A percentile compares a stretch with the other conserved stretches of the same genome.
These are phyloP conservation scores for Saccopteryx bilineata DNA, from an alignment of 2,113 vertebrate species.

Conservation along the genomic window DNA sequence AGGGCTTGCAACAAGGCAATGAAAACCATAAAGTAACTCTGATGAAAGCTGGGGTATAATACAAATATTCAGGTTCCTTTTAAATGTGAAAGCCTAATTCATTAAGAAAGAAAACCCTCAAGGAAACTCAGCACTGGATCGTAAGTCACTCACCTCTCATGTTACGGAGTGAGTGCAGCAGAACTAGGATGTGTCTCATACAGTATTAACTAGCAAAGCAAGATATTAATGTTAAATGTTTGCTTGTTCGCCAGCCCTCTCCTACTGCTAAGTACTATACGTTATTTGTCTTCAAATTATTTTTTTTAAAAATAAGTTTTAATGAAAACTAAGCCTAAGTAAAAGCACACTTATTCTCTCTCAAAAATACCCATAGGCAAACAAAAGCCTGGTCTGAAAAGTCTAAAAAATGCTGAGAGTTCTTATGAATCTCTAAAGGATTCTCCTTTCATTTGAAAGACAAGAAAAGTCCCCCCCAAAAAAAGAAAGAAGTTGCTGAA, in stretches of 20 bases:
- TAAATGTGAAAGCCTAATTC: slow-evolving; percentile 40
- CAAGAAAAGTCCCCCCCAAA: slow-evolving; percentile 15
- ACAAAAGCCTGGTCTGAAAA: neutral
- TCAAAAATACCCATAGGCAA: neutral
- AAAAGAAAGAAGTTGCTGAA: neutral
- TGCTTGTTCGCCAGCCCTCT: neutral
- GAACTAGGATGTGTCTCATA: neutral
- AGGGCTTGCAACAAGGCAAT: neutral
- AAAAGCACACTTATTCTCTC: slow-evolving; percentile 29
- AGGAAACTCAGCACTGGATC: neutral
- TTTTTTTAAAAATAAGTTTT: slow-evolving; percentile 50
- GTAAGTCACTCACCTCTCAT: neutral
- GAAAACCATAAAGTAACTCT: slow-evolving; percentile 38
- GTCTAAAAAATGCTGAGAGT: neutral
- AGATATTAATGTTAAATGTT: slow-evolving; percentile 23
- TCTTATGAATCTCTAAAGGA: slow-evolving; percentile 31
- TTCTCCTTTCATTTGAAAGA: neutral
- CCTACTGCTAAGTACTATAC: neutral
- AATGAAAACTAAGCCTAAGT: slow-evolving; percentile 45
- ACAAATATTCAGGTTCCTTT: neutral
- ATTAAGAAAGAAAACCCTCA: slow-evolving; percentile 18
- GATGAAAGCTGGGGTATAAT: slow-evolving; percentile 22
- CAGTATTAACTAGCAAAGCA: neutral
- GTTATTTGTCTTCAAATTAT: slow-evolving; percentile 55
- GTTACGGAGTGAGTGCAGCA: neutral